Conservation (phyloP, 1,140 invertebrate species). For the Thaumetopoea pityocampa region DNA sequence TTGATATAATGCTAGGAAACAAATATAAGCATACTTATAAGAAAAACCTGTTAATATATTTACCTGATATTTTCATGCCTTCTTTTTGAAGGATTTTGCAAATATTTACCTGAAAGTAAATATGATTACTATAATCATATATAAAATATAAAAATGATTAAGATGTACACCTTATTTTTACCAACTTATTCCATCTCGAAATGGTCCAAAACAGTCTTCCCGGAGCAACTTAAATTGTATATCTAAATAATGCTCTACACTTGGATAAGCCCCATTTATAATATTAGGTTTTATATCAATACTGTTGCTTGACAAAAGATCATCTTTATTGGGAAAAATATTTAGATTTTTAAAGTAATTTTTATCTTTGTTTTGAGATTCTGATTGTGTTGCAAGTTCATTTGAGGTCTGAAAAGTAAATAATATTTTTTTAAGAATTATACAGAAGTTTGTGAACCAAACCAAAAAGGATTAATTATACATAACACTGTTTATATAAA, state of each 20-base stretch:
- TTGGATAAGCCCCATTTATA: constrained; percentile 53
- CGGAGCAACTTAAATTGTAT: constrained; percentile 59
- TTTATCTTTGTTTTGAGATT: constrained; percentile 20
- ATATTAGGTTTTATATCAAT: constrained; percentile 50
- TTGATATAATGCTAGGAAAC: no score
- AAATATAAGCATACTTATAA: no score
- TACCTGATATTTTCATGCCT: constrained; percentile 60
- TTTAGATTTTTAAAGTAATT: constrained; percentile 43
- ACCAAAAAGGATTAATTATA: no score
- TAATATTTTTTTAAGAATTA: neutral
- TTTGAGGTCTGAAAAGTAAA: neutral
- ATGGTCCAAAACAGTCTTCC: constrained; percentile 60
- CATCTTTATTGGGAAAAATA: constrained; percentile 52
- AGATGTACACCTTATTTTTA: constrained; percentile 24
- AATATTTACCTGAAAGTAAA: constrained; percentile 43
- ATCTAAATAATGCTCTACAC: constrained; percentile 55
- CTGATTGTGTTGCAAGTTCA: neutral
- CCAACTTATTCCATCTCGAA: constrained; percentile 65
- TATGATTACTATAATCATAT: neutral
- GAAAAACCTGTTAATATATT: no score
- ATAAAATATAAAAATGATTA: neutral
- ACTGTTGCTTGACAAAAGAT: constrained; percentile 32
- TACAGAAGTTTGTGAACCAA: no score
- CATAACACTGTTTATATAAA: no score
- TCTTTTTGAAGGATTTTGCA: constrained; percentile 44